Conservation (phyloP, 2,888 invertebrate species). For the Lasioglossum lativentre region DNA sequence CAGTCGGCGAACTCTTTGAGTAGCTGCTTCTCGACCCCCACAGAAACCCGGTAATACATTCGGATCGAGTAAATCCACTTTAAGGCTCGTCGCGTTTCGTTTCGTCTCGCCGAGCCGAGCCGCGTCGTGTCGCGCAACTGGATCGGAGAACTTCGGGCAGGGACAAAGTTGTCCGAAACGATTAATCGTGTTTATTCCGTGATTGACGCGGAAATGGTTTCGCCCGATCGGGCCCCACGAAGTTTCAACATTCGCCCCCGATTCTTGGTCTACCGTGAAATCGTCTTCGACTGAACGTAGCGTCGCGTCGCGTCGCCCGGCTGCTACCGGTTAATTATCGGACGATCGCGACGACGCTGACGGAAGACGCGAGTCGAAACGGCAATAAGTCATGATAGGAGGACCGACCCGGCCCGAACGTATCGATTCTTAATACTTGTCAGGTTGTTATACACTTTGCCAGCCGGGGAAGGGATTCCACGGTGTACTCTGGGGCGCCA, state of each 20-base stretch:
- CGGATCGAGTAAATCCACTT: slow-evolving; percentile 73
- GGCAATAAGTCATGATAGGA: slow-evolving; percentile 34
- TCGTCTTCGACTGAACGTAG: neutral
- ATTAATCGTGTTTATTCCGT: slow-evolving; percentile 67
- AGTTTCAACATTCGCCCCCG: slow-evolving; percentile 5
- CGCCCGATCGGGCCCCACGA: slow-evolving; percentile 36
- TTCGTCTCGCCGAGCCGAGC: slow-evolving; percentile 1
- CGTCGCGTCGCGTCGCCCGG: neutral
- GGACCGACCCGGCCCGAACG: neutral
- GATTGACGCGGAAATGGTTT: slow-evolving; percentile 60
- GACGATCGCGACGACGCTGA: neutral
- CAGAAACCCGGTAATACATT: slow-evolving; percentile 68
- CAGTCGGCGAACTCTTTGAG: slow-evolving; percentile 67
- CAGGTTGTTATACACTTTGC: slow-evolving; percentile 48
- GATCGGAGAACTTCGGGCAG: slow-evolving; percentile 40
- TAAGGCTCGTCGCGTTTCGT: slow-evolving; percentile 51
- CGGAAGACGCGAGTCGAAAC: slow-evolving; percentile 1
- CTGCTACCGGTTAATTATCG: slow-evolving; percentile 39
- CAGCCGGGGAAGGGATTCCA: slow-evolving; percentile 49
- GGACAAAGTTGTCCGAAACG: slow-evolving; percentile 61
- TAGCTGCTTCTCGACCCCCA: slow-evolving; percentile 55
- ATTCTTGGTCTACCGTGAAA: slow-evolving; percentile 28
- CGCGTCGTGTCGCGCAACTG: slow-evolving; percentile 30
- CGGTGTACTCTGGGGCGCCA: slow-evolving; percentile 65
- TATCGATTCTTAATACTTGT: slow-evolving; percentile 60